Percentiles rank a stretch among this genome's conserved stretches.
These are phyloP conservation scores for Polyommatus iphigenia DNA, from an alignment of 2,888 invertebrate genomes.

Conservation along the genomic window DNA sequence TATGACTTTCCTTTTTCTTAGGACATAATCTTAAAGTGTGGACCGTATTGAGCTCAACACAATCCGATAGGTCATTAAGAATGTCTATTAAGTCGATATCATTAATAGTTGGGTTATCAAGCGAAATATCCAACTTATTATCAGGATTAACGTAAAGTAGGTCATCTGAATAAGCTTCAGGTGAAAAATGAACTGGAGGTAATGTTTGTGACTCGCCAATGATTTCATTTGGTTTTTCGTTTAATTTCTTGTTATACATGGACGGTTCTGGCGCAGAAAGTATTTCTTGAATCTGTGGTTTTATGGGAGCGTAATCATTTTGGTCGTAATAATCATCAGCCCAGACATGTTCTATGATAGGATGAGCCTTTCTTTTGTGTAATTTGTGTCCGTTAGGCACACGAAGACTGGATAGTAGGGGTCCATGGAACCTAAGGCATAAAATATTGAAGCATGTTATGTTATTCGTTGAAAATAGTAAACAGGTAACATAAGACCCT, in stretches of 20 bases:
- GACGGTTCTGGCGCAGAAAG: not conserved
- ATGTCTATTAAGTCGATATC: constrained; percentile 14
- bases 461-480: not conserved
- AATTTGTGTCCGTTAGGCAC: not conserved
- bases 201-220: not conserved
- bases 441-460: not conserved
- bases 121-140: not conserved
- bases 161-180: not conserved
- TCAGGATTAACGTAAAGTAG: not conserved
- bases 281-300: not conserved
- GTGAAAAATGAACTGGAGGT: not conserved
- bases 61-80: constrained; percentile 42
- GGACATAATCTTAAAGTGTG: constrained; percentile 43
- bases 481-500: not conserved
- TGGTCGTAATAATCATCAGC: not conserved
- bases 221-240: not conserved
- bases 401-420: not conserved
- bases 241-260: not conserved
- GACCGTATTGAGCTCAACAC: constrained; percentile 47
- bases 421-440: not conserved
- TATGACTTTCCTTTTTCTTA: constrained; percentile 38
- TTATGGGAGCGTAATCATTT: not conserved
- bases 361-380: not conserved
- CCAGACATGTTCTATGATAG: not conserved
- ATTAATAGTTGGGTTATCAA: not conserved